phyloP scores from a whole-genome alignment of 2,797 vertebrate species.

The Chaetodon trifasciatus region DNA sequence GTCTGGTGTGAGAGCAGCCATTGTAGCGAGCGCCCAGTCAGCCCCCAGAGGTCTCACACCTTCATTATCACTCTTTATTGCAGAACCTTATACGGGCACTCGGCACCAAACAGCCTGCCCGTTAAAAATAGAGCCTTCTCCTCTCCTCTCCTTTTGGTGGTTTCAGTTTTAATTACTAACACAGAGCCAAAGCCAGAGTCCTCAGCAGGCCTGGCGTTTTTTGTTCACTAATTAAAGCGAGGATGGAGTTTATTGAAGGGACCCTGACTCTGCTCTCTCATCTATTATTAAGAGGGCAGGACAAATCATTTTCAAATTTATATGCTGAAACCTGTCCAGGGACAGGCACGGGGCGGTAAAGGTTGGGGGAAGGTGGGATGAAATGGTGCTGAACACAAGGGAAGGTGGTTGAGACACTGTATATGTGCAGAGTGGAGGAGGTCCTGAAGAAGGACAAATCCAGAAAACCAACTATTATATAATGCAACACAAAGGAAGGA shows the following conservation, averaged over 20 bases:
- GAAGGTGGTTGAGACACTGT: slow-evolving; percentile 63
- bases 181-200: slow-evolving; percentile 90
- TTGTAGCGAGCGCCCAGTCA: slow-evolving; percentile 92
- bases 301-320: slow-evolving; percentile 99
- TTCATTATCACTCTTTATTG: slow-evolving; percentile 99
- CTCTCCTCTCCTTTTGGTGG: slow-evolving; percentile 90
- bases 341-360: slow-evolving; percentile 80
- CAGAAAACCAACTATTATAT: slow-evolving; percentile 51
- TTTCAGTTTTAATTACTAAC: slow-evolving; percentile 99
- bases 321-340: slow-evolving; percentile 93
- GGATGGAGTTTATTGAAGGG: slow-evolving; percentile 95
- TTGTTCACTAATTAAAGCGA: slow-evolving; percentile 96
- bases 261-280: slow-evolving; percentile 93
- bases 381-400: slow-evolving; percentile 71
- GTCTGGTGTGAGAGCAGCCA: slow-evolving; percentile 94
- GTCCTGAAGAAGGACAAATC: slow-evolving; percentile 44
- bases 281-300: slow-evolving; percentile 98
- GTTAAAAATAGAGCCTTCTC: slow-evolving; percentile 95
- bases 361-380: slow-evolving; percentile 69
- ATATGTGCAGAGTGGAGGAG: slow-evolving; percentile 44
- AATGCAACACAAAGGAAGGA: slow-evolving; percentile 38
- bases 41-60: slow-evolving; percentile 94
- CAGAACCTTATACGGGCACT: slow-evolving; percentile 92
- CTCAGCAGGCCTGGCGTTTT: slow-evolving; percentile 89
- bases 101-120: slow-evolving; percentile 92